Evolutionary conservation across 1,140 invertebrate species (phyloP).

Genomic region (Tetragonula clypearis): DNA sequence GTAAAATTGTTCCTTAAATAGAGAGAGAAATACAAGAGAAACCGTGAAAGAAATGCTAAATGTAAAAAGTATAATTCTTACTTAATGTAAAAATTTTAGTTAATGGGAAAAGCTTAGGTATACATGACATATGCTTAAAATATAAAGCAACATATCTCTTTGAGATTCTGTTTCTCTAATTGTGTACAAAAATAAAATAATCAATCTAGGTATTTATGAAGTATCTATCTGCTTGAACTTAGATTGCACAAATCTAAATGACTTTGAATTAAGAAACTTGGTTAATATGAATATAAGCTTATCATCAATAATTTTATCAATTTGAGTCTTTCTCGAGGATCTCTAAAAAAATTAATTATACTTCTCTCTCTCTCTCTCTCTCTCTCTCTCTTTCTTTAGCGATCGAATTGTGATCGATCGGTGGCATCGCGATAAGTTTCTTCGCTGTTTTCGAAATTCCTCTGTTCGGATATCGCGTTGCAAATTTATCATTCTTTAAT

Average conservation of each 20-base stretch:
- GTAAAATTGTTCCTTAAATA: background rate
- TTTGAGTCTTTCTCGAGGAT: background rate
- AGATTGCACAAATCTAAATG: background rate
- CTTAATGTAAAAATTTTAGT: background rate
- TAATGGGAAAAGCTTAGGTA: too few species aligned
- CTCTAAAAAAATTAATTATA: conserved; percentile 27
- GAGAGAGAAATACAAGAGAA: background rate
- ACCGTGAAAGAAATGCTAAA: background rate
- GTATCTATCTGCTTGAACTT: background rate
- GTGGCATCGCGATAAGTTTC: conserved; percentile 14
- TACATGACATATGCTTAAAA: too few species aligned
- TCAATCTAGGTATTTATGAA: background rate
- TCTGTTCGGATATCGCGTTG: conserved; percentile 6
- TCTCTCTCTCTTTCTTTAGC: background rate
- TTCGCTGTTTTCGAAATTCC: background rate
- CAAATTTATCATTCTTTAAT: conserved; percentile 22
- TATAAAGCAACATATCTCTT: background rate
- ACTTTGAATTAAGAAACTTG: background rate
- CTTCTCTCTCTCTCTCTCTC: background rate
- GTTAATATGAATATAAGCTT: background rate
- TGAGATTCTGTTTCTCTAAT: background rate
- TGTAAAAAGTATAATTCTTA: background rate
- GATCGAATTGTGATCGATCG: conserved; percentile 19
- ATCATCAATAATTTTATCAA: background rate
- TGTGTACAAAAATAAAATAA: background rate